phyloP scores from a whole-genome alignment of 2,888 invertebrate species.

The Zygothrica quintamaculata region DNA sequence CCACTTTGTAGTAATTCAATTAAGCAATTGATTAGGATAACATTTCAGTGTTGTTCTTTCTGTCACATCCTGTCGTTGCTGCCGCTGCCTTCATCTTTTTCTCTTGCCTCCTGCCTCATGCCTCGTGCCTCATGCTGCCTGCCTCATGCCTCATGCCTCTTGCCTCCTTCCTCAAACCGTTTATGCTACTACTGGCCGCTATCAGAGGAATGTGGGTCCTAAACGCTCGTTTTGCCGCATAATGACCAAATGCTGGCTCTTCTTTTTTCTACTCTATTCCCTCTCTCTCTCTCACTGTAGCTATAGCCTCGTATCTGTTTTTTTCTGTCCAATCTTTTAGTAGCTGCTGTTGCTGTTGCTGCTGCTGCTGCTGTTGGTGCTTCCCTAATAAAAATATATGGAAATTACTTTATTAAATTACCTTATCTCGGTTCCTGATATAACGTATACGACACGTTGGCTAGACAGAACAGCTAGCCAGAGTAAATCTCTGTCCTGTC shows the following conservation, averaged over 20 bases:
- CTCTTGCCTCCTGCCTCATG: background rate
- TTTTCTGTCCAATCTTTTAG: background rate
- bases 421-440: constrained; percentile 67
- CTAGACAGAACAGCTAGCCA: constrained; percentile 1
- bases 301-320: background rate
- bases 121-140: constrained; percentile 14
- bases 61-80: constrained; percentile 31
- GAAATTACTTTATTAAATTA: constrained; percentile 78
- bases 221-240: background rate
- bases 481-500: constrained; percentile 24
- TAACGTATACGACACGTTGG: constrained; percentile 30
- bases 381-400: constrained; percentile 71
- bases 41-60: constrained; percentile 48
- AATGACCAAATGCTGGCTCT: background rate
- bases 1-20: constrained; percentile 56
- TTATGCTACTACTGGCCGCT: background rate
- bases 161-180: too few relatives aligned
- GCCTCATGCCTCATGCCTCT: background rate
- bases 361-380: constrained; percentile 3
- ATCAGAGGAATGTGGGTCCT: background rate
- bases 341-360: background rate
- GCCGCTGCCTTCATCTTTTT: constrained; percentile 9
- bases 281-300: background rate
- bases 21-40: constrained; percentile 69
- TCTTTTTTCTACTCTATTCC: background rate